Evolutionary conservation across 2,888 invertebrate genomes (phyloP), one percentile per base, ranked within the genome.

Genomic region (Dysmachus trigonus): DNA sequence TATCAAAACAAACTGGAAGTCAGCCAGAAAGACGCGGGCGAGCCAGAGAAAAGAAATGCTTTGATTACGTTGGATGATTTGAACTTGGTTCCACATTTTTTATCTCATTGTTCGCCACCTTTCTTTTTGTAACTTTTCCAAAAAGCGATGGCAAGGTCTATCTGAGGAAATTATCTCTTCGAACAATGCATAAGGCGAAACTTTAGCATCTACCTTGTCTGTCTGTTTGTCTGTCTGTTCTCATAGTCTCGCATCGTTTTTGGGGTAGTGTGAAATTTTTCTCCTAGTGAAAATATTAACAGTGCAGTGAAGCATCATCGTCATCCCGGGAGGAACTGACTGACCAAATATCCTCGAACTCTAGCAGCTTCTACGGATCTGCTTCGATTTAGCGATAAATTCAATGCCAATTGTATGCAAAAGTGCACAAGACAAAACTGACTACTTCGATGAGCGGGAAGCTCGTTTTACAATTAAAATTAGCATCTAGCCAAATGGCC

Each of bases 381-480:
- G 51, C 30, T 79, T 62, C 18, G 51, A 33, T 38, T 53, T 30
- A 33, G 31, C 22, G 22, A 62, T 81, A 71, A 82, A 82, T 82
- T 82, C 82, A 62, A 82, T 71, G 71, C 35, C 82, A 35, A 82
- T 82, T 82, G 82, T 82, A 82, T 82, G 82, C 82, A 82, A 82
- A 82, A 82, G n/a, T 82, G 62, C 13, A 81, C 41, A 73, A 73
- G 27, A 31, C 10, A 41, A 76, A 47, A 15, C 77, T 27, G 27
- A 33, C 33, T 47, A 47, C 15, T 18, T 38, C 41, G 27, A 31
- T 27, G 30, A 10, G 27, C n/a, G 35, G n/a, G 77, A 47, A 47
- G 62, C 0, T 62, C 13, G 5, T 8, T n/a, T 77, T 41, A 27
- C 47, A 77, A 77, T 77, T 77, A 47, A 77, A 77, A 77, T 41